Conservation (phyloP, 1,140 invertebrate species). For the Cyclina sinensis region DNA sequence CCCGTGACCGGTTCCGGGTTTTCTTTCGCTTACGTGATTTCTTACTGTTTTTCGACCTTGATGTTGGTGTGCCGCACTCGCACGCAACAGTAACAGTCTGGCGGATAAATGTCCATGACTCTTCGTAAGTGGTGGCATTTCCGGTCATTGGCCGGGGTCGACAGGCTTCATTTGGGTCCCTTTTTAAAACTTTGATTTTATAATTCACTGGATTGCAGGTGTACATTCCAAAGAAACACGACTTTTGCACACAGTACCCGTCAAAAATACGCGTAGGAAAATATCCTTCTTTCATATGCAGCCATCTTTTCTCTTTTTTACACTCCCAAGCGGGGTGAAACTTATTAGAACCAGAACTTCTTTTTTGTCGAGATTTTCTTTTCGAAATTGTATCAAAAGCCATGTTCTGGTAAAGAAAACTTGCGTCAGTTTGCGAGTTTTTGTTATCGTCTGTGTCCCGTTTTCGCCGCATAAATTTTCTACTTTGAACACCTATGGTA, state of each 20-base stretch:
- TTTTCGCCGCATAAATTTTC: constrained; percentile 64
- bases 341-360: constrained; percentile 4
- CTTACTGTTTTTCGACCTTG: constrained; percentile 18
- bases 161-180: constrained; percentile 53
- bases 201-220: constrained; percentile 63
- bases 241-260: constrained; percentile 34
- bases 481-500: constrained; percentile 61
- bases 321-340: constrained; percentile 60
- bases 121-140: constrained; percentile 43
- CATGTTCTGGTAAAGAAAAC: constrained; percentile 62
- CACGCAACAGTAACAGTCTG: constrained; percentile 52
- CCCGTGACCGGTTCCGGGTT: neutral
- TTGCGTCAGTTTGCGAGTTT: constrained; percentile 14
- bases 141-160: constrained; percentile 45
- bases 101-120: constrained; percentile 48
- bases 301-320: constrained; percentile 28
- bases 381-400: constrained; percentile 50
- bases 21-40: constrained; percentile 31
- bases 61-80: constrained; percentile 47
- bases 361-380: constrained; percentile 47
- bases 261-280: constrained; percentile 64
- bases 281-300: constrained; percentile 34
- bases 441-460: constrained; percentile 24
- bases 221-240: constrained; percentile 63
- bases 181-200: constrained; percentile 62